These are phyloP conservation scores for Zaprionus capensis DNA, from an alignment of 1,140 invertebrate genomes.

Conservation along the genomic window DNA sequence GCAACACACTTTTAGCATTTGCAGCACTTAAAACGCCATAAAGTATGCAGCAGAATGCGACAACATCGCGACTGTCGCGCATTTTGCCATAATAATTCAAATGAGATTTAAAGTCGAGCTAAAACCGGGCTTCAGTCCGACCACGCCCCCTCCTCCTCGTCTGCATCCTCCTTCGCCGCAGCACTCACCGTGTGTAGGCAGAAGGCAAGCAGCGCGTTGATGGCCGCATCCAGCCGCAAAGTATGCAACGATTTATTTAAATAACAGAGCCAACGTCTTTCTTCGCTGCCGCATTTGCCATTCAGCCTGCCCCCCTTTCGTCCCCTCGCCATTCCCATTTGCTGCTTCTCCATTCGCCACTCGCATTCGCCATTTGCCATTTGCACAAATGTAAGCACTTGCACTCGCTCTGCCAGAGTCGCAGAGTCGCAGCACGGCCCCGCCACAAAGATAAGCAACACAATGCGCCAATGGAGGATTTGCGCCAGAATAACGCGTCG, in stretches of 20 bases:
- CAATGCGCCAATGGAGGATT: constrained; percentile 71
- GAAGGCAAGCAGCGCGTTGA: constrained; percentile 32
- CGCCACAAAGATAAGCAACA: constrained; percentile 57
- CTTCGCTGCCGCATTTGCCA: constrained; percentile 53
- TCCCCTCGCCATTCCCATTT: too few relatives aligned
- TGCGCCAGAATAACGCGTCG: constrained; percentile 41
- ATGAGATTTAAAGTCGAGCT: constrained; percentile 75
- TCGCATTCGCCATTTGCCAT: constrained; percentile 14
- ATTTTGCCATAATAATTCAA: constrained; percentile 78
- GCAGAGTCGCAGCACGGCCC: constrained; percentile 8
- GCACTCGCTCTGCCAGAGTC: constrained; percentile 30
- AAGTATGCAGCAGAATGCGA: constrained; percentile 71
- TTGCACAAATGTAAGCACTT: constrained; percentile 72
- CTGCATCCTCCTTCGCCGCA: background rate
- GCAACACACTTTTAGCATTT: constrained; percentile 56
- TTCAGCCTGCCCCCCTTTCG: too few relatives aligned
- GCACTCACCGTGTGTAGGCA: constrained; percentile 13
- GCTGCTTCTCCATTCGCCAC: constrained; percentile 29
- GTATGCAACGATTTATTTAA: constrained; percentile 82
- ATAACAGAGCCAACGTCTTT: constrained; percentile 70
- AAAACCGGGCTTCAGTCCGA: background rate
- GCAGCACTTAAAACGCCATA: constrained; percentile 74
- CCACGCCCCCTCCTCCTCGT: background rate
- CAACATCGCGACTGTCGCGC: constrained; percentile 63
- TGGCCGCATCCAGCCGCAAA: constrained; percentile 58